A percentile compares a stretch with the other conserved stretches of the same genome.
Conservation (phyloP, 23 tunicate species). For the Trididemnum clinides region DNA sequence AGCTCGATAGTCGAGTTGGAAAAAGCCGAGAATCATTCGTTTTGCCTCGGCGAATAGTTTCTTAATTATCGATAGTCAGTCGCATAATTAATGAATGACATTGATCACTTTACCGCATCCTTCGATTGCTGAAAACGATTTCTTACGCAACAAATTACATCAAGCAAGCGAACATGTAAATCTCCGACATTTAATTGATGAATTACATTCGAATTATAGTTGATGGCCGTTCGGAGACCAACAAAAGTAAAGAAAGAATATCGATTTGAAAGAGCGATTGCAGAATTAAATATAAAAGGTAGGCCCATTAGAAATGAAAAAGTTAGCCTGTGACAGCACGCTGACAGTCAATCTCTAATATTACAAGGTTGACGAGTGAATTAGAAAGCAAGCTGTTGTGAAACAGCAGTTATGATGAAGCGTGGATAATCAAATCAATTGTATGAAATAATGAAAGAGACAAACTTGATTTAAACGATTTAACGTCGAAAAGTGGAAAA, state of each 20-base stretch:
- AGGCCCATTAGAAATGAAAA: too few species aligned
- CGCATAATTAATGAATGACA: conserved; percentile 12
- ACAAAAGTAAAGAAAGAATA: neutral
- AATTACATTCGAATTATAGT: neutral
- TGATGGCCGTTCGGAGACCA: neutral
- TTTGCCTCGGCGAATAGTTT: neutral
- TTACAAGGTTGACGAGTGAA: too few species aligned
- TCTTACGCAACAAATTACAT: neutral
- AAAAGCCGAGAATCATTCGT: neutral
- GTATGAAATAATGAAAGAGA: too few species aligned
- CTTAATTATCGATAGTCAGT: conserved; percentile 3
- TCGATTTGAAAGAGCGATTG: too few species aligned
- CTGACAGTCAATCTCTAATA: too few species aligned
- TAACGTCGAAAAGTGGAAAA: too few species aligned
- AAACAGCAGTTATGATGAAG: too few species aligned
- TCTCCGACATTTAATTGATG: neutral
- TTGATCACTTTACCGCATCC: neutral
- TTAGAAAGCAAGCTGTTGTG: too few species aligned
- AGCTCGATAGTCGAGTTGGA: neutral
- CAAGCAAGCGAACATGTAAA: neutral
- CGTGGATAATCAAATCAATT: too few species aligned
- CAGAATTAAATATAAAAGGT: too few species aligned
- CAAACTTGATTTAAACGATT: too few species aligned
- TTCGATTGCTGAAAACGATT: neutral
- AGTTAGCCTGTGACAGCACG: too few species aligned